Base-by-base conservation (phyloP, 2,888 invertebrate genomes). In the Oscheius sp. region DNA sequence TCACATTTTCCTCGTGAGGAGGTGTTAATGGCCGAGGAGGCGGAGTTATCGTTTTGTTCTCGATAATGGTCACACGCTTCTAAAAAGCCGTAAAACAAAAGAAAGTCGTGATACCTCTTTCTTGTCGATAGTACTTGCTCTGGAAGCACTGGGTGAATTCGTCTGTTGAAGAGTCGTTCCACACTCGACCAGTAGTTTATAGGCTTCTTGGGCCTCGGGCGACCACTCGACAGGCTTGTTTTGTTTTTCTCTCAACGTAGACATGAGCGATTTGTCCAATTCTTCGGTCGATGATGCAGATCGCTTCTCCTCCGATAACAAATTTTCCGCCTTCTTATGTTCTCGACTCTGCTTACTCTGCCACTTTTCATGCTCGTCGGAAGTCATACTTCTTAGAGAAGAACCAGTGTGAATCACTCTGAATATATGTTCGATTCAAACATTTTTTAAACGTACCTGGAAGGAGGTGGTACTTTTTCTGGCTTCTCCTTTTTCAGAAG, bases 131-230 rank as follows among this genome's bases (percentile, higher is more conserved):
- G 59, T 73, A 35, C 42, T 68, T 7, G 32, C 29, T 21, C 42
- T 65, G 10, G 57, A 55, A 1, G 76, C 71, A n/a, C 74, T 73
- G 21, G 79, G 79, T 1, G 82, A 79, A n/a, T 76, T 71, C 0
- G 79, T 74, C 35, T 80, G 75, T 72, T 84, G 82, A 21, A 88
- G 76, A 51, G 59, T 76, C 7, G 84, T 83, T 21, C 87, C 86
- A 60, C 88, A 88, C 73, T 96, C 96, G 72, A 98, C 95, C 70
- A 98, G 91, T 85, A 94, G 94, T 88, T 94, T 94, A 91, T 98
- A 98, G 0, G 96, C 97, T 88, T 94, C 93, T 89, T 95, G 95
- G 62, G 95, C 88, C 73, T 82, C 88, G 48, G 74, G 76, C 33
- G 79, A 81, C 85, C 80, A 88, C 72, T 68, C 83, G 10, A 55